A percentile compares a stretch with the other conserved stretches of the same genome.
Conservation (phyloP, 2,888 invertebrate genomes). For the Lasioglossum zephyrum region DNA sequence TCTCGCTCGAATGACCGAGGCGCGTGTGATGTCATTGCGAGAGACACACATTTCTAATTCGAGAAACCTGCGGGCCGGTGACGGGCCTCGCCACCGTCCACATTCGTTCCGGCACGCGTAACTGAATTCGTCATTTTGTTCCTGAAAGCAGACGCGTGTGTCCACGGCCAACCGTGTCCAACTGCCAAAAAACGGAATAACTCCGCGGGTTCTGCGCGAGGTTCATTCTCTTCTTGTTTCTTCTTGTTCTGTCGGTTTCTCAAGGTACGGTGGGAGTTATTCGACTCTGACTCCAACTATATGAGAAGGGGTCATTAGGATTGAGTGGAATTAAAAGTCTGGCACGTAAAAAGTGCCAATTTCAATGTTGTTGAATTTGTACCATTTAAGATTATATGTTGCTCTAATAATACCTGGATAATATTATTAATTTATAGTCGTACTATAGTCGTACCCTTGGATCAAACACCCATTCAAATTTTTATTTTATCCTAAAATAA, state of each 20-base stretch:
- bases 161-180: slow-evolving; percentile 1
- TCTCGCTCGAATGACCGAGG: slow-evolving; percentile 36
- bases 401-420: no score
- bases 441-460: no score
- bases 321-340: no score
- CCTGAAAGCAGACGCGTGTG: slow-evolving; percentile 39
- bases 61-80: slow-evolving; percentile 50
- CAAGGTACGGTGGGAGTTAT: neutral
- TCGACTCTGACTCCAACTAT: neutral
- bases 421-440: no score
- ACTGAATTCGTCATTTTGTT: slow-evolving; percentile 45
- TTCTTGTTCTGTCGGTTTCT: neutral
- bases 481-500: no score
- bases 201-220: neutral
- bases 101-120: slow-evolving; percentile 43
- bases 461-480: no score
- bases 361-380: no score
- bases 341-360: no score
- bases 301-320: no score
- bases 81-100: slow-evolving; percentile 15
- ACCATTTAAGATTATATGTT: no score
- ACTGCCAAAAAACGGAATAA: slow-evolving; percentile 5
- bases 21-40: slow-evolving; percentile 51
- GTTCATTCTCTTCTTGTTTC: neutral
- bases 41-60: slow-evolving; percentile 60